A percentile compares a stretch with the other conserved stretches of the same genome.
phyloP scores from a whole-genome alignment of 2,797 vertebrate genomes.

The Gambelia wislizenii region DNA sequence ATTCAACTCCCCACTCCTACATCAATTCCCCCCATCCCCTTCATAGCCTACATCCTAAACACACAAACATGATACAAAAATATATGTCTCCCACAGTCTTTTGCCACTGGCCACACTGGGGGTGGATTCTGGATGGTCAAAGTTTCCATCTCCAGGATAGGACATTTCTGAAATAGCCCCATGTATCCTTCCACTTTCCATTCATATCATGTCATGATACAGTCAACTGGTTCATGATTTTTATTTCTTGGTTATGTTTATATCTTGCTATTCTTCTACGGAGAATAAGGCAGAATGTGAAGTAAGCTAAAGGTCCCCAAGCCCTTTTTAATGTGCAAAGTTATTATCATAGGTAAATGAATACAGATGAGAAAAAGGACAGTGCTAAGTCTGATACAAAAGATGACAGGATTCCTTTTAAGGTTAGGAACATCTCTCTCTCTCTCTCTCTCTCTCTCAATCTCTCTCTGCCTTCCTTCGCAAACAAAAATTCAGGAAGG shows the following conservation, averaged over 20 bases:
- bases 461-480: no score
- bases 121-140: background rate
- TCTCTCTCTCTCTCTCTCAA: no score
- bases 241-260: background rate
- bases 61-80: no score
- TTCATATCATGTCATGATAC: background rate
- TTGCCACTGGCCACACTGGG: background rate
- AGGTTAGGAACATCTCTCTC: background rate
- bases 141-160: background rate
- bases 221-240: background rate
- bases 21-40: no score
- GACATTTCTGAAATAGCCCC: background rate
- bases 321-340: background rate
- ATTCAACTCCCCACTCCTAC: no score
- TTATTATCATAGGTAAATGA: background rate
- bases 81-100: background rate
- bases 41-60: no score
- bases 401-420: background rate
- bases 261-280: background rate
- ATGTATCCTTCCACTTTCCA: background rate
- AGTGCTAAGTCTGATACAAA: background rate
- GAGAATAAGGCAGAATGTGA: background rate
- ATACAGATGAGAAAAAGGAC: background rate
- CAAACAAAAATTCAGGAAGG: no score
- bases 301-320: background rate